Base-by-base conservation (phyloP, 2,888 invertebrate genomes). In the Branchellion lobata region DNA sequence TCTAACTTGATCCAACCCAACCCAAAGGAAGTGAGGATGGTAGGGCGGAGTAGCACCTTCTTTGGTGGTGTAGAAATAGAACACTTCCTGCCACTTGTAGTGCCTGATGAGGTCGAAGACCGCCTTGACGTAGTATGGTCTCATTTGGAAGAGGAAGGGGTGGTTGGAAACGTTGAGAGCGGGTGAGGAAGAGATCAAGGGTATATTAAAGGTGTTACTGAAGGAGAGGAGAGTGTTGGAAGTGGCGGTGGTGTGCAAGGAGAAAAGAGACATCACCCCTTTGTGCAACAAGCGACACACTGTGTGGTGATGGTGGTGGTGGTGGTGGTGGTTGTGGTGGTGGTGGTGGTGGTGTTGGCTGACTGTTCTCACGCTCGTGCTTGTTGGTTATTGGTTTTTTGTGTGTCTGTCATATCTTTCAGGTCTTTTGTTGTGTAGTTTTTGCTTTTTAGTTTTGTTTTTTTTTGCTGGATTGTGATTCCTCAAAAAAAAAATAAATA, bases 71-170 rank as follows among this genome's bases (percentile, higher is more conserved):
- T 94, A 95, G 84, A 96, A 90, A 89, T 94, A 95, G 85, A 94
- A 93, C 83, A 95, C 92, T 86, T 92, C 92, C 84, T 91, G 91
- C 95, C 95, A 96, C 68, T 92, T 92, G 88, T 97, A 97, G 88
- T 93, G 92, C 82, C 92, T 91, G 85, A 98, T 94, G 81, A 96
- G 93, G 89, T 96, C 96, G 84, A 96, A 93, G 86, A 98, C 93
- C 80, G 97, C 96, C 85, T 92, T 92, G 88, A 96, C 94, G 89
- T 96, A 96, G 88, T 96, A 94, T 53, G 98, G 98, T 82, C 95
- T 91, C 92, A 98, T 93, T 88, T 85, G 85, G 79, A 87, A 82
- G 72, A 85, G 84, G 81, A 83, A 87, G n/a, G 81, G 81, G 76
- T 82, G 81, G 0, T 73, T 40, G 11, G 81, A 40, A 18, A 81